Conservation (phyloP, 2,797 vertebrate genomes). For the Hirundo rustica region DNA sequence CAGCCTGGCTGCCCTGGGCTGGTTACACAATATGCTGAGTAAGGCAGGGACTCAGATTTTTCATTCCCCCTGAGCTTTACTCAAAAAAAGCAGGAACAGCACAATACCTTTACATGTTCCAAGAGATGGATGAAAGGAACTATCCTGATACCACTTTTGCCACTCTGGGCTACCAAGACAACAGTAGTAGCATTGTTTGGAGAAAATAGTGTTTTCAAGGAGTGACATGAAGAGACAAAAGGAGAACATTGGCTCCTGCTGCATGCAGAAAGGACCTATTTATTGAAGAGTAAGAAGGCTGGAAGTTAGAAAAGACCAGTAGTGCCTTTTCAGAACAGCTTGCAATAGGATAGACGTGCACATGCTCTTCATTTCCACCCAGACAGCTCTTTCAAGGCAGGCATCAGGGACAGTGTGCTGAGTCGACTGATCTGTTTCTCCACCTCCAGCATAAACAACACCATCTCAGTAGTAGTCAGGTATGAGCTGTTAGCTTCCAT, state of each 20-base stretch:
- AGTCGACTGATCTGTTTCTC: background rate
- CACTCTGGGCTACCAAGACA: background rate
- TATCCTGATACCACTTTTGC: background rate
- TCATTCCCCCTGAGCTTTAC: slow-evolving; percentile 22
- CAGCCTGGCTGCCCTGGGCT: background rate
- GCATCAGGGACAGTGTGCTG: background rate
- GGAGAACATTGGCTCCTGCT: background rate
- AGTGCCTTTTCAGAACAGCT: background rate
- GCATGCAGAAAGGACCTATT: background rate
- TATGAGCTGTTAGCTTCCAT: background rate
- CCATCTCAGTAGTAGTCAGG: background rate
- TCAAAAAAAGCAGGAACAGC: background rate
- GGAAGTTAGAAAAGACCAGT: background rate
- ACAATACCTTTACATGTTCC: background rate
- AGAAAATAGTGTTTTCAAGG: background rate
- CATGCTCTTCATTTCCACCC: background rate
- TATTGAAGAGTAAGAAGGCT: background rate
- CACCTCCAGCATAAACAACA: background rate
- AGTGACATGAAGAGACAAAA: background rate
- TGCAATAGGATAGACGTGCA: background rate
- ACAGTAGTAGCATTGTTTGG: background rate
- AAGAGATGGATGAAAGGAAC: background rate
- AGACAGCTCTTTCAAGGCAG: background rate
- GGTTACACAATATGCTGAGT: slow-evolving; percentile 40
- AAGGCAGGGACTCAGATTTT: slow-evolving; percentile 15